phyloP scores from a whole-genome alignment of 2,888 invertebrate species.

The Drosophila pseudotakahashii region DNA sequence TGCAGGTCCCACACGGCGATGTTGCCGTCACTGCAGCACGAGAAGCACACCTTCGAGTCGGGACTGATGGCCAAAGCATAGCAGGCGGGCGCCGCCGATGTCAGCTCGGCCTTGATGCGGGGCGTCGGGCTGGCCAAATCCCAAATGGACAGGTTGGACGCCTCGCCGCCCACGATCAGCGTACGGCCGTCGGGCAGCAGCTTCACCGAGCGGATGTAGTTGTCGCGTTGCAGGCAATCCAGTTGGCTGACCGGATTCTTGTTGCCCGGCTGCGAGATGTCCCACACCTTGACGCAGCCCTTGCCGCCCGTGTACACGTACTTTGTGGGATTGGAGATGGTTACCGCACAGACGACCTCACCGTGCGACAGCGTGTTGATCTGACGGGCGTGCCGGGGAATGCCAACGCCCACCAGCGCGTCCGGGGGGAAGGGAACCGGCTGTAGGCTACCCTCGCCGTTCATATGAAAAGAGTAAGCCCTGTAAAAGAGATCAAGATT shows the following conservation, averaged over 20 bases:
- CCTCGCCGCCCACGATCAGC: constrained; percentile 98
- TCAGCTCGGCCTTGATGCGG: constrained; percentile 94
- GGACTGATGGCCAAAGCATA: constrained; percentile 98
- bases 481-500: constrained; percentile 83
- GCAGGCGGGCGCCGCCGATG: constrained; percentile 97
- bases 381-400: constrained; percentile 95
- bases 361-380: constrained; percentile 97
- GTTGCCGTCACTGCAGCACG: constrained; percentile 99
- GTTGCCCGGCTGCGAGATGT: constrained; percentile 90
- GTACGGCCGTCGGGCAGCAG: constrained; percentile 96
- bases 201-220: constrained; percentile 98
- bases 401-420: constrained; percentile 95
- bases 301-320: constrained; percentile 99
- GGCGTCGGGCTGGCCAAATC: constrained; percentile 96
- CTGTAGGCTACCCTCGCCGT: constrained; percentile 93
- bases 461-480: constrained; percentile 97
- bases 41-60: constrained; percentile 98
- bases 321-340: constrained; percentile 93
- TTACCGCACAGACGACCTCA: constrained; percentile 98
- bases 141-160: constrained; percentile 97
- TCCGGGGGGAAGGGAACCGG: constrained; percentile 98
- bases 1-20: constrained; percentile 98
- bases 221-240: constrained; percentile 97
- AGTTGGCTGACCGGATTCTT: constrained; percentile 93
- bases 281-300: constrained; percentile 96